Base-by-base conservation (phyloP, 2,888 invertebrate genomes). In the Cryptophagus acutangulus region DNA sequence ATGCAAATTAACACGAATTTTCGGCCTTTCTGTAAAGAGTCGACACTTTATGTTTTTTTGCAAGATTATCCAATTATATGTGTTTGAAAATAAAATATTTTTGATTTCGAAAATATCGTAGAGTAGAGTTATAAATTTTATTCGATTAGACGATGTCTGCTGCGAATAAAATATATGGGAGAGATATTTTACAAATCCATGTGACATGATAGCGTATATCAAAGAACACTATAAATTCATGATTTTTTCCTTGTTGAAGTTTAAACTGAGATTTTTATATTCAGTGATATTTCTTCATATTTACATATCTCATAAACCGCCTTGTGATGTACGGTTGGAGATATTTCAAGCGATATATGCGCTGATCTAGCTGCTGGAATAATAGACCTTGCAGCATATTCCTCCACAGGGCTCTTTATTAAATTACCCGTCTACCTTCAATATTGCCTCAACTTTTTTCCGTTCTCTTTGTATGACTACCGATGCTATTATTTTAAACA, bases 261-360 rank as follows among this genome's bases (percentile, higher is more conserved):
- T 63, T 61, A 57, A 61, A 61, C 62, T 55, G 59, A 61, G 62
- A 62, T 63, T 65, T 57, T 63, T 62, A 62, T 64, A 63, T 62
- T 55, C 60, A 49, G 56, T 57, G 58, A 61, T 63, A 63, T 63
- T 62, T 63, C 59, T 61, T 54, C 62, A 58, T 64, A 65, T 64
- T 65, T 64, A 65, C 63, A 65, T 65, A 65, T 64, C 63, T 63
- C 63, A 65, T 65, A 65, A 64, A 61, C 54, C 51, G 57, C 52
- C 51, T 45, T 47, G 47, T 59, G 61, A 60, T 63, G 55, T 58
- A 59, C 57, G 59, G 54, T 45, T 52, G 46, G 55, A 58, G 55
- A 64, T 63, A 62, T 64, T 58, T 62, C 59, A 56, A 46, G 46
- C 51, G 54, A 61, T 57, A 54, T 58, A 31, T n/a, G 54, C 51